Evolutionary conservation across 1,140 invertebrate genomes (phyloP), one percentile per base, ranked within the genome.

Genomic region (Drosophila ambigua): DNA sequence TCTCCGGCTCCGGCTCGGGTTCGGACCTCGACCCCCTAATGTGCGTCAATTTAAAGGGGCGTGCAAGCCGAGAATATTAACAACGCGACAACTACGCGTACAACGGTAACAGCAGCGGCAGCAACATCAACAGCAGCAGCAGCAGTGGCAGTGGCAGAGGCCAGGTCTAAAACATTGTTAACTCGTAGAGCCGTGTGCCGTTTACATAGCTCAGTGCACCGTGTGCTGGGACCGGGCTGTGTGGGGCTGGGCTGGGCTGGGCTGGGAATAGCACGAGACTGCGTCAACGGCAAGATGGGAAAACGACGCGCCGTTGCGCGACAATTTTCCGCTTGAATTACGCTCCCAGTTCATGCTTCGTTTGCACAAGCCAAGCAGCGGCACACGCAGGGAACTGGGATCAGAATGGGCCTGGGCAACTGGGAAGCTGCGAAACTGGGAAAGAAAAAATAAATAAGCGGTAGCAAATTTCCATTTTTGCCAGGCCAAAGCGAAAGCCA

Each of bases 281-380:
- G 58, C 35, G 55, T 55, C 59, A 51, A 28, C 24, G 61, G 59
- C 65, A 55, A 74, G 79, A 61, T 68, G 51, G 28, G 66, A 52
- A 87, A 72, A 87, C 66, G 79, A 83, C 81, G 83, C 85, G 84
- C 76, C 83, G 79, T 87, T 88, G 80, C 83, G 83, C 83, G 83
- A 88, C 83, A 87, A 87, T 87, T 87, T 87, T 87, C 83, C 84
- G 83, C 83, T 88, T 87, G 83, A 87, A 87, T 87, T 87, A 87
- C 84, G 79, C 83, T 88, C 83, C 83, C 83, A 72, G 83, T 87
- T 87, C 83, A 87, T 87, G 83, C 83, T 87, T 87, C 83, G 83
- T 88, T 87, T 88, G 79, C 72, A 77, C 83, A 83, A 57, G 60
- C 71, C 61, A 66, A 59, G 64, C 72, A 57, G 44, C 31, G 31